phyloP scores from a whole-genome alignment of 2,113 vertebrate species.

The Euleptes europaea region DNA sequence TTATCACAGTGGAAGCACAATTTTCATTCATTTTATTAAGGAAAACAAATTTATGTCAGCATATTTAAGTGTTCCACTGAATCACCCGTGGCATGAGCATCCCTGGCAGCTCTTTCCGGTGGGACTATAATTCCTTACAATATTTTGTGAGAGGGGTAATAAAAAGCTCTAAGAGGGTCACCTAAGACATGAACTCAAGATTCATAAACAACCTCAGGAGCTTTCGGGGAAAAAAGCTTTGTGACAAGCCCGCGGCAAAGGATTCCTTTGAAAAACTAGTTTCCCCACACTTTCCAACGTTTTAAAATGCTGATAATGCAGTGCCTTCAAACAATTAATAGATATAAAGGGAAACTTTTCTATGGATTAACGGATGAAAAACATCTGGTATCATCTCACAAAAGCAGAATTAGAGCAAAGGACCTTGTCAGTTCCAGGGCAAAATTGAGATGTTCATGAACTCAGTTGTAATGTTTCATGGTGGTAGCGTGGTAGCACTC shows the following conservation, averaged over 20 bases:
- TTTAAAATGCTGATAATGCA: not conserved
- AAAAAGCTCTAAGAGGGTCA: constrained; percentile 31
- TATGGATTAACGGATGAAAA: not conserved
- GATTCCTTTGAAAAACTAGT: not conserved
- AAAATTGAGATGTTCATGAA: not conserved
- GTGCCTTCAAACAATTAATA: not conserved
- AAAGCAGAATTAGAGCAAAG: not conserved
- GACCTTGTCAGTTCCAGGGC: not conserved
- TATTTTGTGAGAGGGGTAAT: constrained; percentile 22
- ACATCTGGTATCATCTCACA: not conserved
- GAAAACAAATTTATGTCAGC: not conserved
- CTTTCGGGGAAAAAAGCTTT: not conserved
- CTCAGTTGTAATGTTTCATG: not conserved
- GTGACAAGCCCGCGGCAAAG: constrained; percentile 1
- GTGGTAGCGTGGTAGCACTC: too few relatives aligned
- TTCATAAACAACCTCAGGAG: not conserved
- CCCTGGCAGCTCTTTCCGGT: not conserved
- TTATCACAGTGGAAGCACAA: not conserved
- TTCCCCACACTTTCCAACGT: not conserved
- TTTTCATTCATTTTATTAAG: constrained; percentile 22
- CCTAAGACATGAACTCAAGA: constrained; percentile 13
- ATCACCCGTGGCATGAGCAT: constrained; percentile 1
- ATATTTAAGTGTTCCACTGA: constrained; percentile 24
- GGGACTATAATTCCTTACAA: constrained; percentile 28
- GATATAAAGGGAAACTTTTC: not conserved